Evolutionary conservation across 2,797 vertebrate species (phyloP).

Genomic region (Echiichthys vipera): DNA sequence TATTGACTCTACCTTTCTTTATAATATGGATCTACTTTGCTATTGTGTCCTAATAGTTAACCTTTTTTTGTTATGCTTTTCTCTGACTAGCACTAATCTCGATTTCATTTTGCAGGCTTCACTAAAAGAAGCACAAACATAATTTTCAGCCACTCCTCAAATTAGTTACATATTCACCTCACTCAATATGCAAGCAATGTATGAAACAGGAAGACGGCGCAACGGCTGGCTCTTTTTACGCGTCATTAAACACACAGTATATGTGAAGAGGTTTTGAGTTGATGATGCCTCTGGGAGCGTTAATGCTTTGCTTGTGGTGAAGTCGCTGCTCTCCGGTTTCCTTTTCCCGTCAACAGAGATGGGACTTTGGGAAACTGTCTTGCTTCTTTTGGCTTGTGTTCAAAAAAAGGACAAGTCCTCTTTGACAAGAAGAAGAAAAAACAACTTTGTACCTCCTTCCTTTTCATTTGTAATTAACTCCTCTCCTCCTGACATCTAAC

Average conservation of each 20-base stretch:
- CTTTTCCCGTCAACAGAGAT: constrained; percentile 30
- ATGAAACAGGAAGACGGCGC: constrained; percentile 43
- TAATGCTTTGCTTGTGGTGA: not conserved
- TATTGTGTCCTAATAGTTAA: constrained; percentile 20
- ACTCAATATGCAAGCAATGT: constrained; percentile 11
- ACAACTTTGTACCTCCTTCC: constrained; percentile 16
- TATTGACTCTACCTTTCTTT: constrained; percentile 6
- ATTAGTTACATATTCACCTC: constrained; percentile 43
- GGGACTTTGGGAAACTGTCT: constrained; percentile 13
- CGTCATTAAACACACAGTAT: not conserved
- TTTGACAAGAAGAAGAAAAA: constrained; percentile 20
- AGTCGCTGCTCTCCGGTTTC: constrained; percentile 42
- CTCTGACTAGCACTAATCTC: constrained; percentile 50
- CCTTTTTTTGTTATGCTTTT: constrained; percentile 27
- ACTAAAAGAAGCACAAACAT: constrained; percentile 28
- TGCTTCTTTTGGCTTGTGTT: constrained; percentile 43
- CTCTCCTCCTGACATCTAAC: constrained; percentile 17
- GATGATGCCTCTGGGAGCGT: constrained; percentile 59
- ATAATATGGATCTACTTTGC: constrained; percentile 3
- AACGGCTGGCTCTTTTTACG: constrained; percentile 54
- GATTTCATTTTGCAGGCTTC: constrained; percentile 62
- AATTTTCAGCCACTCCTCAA: constrained; percentile 34
- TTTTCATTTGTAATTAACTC: constrained; percentile 32
- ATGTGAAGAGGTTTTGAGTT: constrained; percentile 49
- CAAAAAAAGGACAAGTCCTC: constrained; percentile 25